phyloP scores from a whole-genome alignment of 2,797 vertebrate genomes.

The Gadopsis bispinosus region DNA sequence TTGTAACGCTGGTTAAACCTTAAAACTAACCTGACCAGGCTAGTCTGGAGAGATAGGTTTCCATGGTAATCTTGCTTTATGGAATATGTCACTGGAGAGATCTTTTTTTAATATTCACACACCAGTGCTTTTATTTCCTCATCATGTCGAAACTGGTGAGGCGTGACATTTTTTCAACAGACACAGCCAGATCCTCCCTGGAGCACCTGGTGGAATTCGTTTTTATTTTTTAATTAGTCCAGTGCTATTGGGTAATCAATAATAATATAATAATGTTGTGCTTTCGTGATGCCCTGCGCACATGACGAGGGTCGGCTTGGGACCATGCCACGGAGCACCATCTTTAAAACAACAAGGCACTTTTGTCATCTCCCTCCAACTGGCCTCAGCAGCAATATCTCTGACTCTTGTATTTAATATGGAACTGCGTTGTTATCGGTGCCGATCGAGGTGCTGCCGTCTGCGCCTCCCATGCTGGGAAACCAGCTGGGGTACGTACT shows the following conservation, averaged over 20 bases:
- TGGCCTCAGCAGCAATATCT: constrained; percentile 18
- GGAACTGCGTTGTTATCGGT: constrained; percentile 46
- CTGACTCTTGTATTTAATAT: constrained; percentile 32
- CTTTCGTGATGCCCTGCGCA: not conserved
- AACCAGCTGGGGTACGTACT: constrained; percentile 69
- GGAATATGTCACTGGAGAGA: not conserved
- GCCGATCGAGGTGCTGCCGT: constrained; percentile 55
- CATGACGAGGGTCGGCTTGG: not conserved
- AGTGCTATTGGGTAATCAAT: no score
- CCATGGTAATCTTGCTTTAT: constrained; percentile 7
- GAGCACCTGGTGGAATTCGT: no score
- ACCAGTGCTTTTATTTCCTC: not conserved
- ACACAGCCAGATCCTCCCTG: not conserved
- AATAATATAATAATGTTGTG: no score
- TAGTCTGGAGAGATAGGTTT: not conserved
- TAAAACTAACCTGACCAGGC: not conserved
- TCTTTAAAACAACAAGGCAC: constrained; percentile 59
- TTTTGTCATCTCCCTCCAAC: constrained; percentile 51
- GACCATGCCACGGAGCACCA: constrained; percentile 6
- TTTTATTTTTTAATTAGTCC: not conserved
- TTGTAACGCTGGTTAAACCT: not conserved
- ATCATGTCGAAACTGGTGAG: not conserved
- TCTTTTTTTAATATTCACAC: not conserved
- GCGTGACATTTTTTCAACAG: not conserved
- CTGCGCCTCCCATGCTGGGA: constrained; percentile 63